These are phyloP conservation scores for Psammodynastes pulverulentus DNA, from an alignment of 2,113 vertebrate genomes.

Conservation along the genomic window DNA sequence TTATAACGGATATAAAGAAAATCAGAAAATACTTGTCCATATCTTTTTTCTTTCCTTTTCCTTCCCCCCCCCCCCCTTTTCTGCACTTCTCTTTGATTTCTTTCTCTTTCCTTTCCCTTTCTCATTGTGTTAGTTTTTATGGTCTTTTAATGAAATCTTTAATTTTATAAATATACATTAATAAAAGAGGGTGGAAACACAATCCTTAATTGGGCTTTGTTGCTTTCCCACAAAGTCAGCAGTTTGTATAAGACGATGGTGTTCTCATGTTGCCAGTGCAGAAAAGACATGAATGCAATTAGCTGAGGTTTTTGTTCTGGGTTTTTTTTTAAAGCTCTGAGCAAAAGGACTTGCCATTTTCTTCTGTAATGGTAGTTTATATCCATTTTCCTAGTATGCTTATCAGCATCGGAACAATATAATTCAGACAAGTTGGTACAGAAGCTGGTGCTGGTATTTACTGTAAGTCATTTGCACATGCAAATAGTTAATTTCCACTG, in stretches of 20 bases:
- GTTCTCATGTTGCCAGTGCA: slow-evolving; percentile 29
- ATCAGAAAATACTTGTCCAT: background rate
- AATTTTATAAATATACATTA: too few relatives aligned
- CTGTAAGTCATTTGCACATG: slow-evolving; percentile 67
- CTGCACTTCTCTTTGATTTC: background rate
- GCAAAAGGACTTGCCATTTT: slow-evolving; percentile 13
- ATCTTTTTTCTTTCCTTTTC: background rate
- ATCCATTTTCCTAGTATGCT: slow-evolving; percentile 1
- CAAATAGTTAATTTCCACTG: slow-evolving; percentile 61
- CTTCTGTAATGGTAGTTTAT: background rate
- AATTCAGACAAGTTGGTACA: slow-evolving; percentile 59
- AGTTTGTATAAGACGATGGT: slow-evolving; percentile 38
- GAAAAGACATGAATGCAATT: slow-evolving; percentile 34
- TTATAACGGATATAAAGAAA: background rate
- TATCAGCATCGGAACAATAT: slow-evolving; percentile 6
- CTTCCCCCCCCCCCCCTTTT: too few relatives aligned
- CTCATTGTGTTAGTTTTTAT: background rate
- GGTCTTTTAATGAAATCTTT: background rate
- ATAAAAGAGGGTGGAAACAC: slow-evolving; percentile 33
- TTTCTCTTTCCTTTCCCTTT: background rate
- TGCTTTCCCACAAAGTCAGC: slow-evolving; percentile 26
- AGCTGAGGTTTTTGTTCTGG: background rate
- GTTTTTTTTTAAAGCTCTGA: slow-evolving; percentile 18
- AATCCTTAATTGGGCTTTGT: slow-evolving; percentile 35
- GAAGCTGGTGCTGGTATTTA: slow-evolving; percentile 52